Evolutionary conservation across 2,113 vertebrate genomes (phyloP).

Genomic region (Dinomys branickii): DNA sequence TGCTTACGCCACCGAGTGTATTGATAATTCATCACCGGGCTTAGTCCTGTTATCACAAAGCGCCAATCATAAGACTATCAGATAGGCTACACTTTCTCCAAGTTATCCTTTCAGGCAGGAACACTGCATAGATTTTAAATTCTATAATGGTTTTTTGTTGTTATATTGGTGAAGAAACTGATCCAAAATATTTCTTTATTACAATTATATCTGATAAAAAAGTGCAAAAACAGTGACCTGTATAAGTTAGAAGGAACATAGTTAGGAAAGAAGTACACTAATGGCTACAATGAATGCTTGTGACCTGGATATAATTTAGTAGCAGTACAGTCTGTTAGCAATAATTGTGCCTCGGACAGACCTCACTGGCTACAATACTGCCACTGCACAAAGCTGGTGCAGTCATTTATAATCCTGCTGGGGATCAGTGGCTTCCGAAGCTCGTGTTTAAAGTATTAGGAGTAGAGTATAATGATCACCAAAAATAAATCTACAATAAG

Average conservation of each 20-base stretch:
- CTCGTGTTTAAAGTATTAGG: background rate
- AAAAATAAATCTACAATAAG: background rate
- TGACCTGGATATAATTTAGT: background rate
- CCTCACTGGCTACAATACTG: too few species aligned
- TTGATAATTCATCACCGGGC: background rate
- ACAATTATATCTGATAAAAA: background rate
- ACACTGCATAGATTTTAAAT: background rate
- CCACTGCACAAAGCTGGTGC: too few species aligned
- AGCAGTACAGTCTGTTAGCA: too few species aligned
- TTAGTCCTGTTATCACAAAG: background rate
- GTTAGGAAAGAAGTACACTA: background rate
- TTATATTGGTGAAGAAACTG: background rate
- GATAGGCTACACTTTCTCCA: background rate
- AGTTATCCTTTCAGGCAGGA: background rate
- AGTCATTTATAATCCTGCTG: background rate
- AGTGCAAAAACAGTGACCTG: background rate
- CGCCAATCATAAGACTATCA: background rate
- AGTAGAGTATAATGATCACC: background rate
- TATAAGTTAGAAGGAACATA: background rate
- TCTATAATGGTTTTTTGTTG: background rate
- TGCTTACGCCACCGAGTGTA: background rate
- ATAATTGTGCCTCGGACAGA: too few species aligned
- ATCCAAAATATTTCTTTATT: background rate
- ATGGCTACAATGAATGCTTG: slow-evolving; percentile 5
- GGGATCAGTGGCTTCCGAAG: background rate